Conservation (phyloP, 2,888 invertebrate species). For the Drosophila meridiana region DNA sequence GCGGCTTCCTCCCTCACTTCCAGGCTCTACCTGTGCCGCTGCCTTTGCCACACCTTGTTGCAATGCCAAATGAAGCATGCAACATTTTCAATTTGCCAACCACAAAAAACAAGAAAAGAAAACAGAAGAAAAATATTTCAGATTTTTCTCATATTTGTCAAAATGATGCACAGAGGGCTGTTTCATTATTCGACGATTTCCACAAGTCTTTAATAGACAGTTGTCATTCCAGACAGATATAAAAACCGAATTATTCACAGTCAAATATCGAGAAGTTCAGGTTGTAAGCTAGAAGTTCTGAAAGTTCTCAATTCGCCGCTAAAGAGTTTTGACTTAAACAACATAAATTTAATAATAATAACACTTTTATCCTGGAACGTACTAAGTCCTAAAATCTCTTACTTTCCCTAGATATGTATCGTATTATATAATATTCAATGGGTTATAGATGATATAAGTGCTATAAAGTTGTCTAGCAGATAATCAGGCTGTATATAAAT, state of each 20-base stretch:
- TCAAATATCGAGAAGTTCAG: no score
- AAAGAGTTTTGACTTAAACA: neutral
- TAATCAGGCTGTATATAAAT: no score
- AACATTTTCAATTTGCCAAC: conserved; percentile 6
- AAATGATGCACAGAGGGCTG: neutral
- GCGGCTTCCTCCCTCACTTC: neutral
- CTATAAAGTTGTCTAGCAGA: no score
- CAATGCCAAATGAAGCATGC: neutral
- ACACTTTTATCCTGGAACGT: no score
- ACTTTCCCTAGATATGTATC: no score
- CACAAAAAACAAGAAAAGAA: neutral
- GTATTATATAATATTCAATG: no score
- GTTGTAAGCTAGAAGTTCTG: neutral
- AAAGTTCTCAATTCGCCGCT: neutral
- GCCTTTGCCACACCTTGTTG: neutral
- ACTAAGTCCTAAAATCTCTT: no score
- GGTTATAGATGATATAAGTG: no score
- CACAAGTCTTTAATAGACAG: neutral
- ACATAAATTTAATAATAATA: no score
- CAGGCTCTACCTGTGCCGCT: neutral
- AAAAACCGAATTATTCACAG: neutral
- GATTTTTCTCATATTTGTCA: conserved; percentile 3
- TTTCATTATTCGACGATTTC: neutral
- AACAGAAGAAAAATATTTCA: no score
- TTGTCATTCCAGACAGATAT: neutral